Evolutionary conservation across 2,888 invertebrate species (phyloP), one percentile per base, ranked within the genome.

Genomic region (Lochmaea capreae): DNA sequence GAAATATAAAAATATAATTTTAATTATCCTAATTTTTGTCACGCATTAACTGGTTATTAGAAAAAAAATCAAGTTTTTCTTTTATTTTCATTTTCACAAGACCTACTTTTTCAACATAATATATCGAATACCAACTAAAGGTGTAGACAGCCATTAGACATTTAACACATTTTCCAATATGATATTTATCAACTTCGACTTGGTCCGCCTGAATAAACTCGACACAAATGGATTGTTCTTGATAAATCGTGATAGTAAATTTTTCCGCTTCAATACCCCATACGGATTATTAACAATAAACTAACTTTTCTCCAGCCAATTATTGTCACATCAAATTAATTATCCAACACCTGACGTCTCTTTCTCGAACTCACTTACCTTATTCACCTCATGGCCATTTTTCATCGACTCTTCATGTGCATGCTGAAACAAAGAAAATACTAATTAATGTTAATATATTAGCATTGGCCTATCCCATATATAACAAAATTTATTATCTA

Each of bases 361-460:
- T 58, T 10, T 18, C 5, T 57, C 22, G 42, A 2, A 12, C 46
- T 11, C 11, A 72, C 82, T 85, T 83, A 88, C 88, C 87, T 88
- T 87, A 82, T 86, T 87, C 79, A 86, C 83, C 81, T 86, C 87
- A 77, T 85, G 80, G 80, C 87, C 87, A 85, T 86, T 86, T 81
- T 86, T 87, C 76, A 85, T 82, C 68, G 87, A 83, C 74, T 86
- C 87, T 80, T 89, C 88, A 81, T 88, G 88, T 74, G 87, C 85
- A 83, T 89, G 88, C 89, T 89, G 88, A 71, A 88, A 89, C 83
- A 85, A 85, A 85, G 81, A 80, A 77, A 78, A 77, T 9, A 22
- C 43, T 39, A 2, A 57, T 16, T n/a, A 14, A 33, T 61, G 46
- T 62, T 14, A 69, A 18, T 18, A 26, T 22, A 58, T 42, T 49